A percentile compares a stretch with the other conserved stretches of the same genome.
Evolutionary conservation across 2,113 vertebrate genomes (phyloP).

Genomic region (Dasypus novemcinctus): DNA sequence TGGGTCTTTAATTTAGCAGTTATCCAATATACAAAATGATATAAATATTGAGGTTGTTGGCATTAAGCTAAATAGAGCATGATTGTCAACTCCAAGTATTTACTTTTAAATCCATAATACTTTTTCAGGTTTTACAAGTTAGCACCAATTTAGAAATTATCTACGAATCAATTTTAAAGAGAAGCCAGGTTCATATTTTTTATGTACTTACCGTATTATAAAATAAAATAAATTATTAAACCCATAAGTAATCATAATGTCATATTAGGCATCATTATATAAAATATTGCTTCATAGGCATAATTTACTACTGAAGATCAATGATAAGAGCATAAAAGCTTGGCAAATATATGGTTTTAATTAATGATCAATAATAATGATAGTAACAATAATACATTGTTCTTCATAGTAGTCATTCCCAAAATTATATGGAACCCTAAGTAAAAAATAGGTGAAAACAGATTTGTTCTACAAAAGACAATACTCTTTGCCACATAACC

Average conservation of each 20-base stretch:
- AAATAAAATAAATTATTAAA: constrained; percentile 61
- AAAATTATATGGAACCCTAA: constrained; percentile 26
- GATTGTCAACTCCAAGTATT: constrained; percentile 35
- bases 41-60: constrained; percentile 27
- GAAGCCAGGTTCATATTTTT: constrained; percentile 52
- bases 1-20: not conserved
- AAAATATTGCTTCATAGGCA: constrained; percentile 52
- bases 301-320: constrained; percentile 31
- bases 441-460: constrained; percentile 13
- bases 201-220: constrained; percentile 59
- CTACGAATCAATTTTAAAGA: constrained; percentile 62
- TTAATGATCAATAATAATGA: constrained; percentile 76
- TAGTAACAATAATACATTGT: constrained; percentile 70
- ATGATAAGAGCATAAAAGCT: not conserved
- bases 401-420: constrained; percentile 15
- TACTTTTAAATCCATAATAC: constrained; percentile 35
- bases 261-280: not conserved
- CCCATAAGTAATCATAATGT: constrained; percentile 53
- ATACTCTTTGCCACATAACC: not conserved
- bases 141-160: constrained; percentile 48
- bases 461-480: not conserved
- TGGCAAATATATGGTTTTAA: constrained; percentile 71
- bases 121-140: constrained; percentile 49
- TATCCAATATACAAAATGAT: not conserved
- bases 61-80: constrained; percentile 2